phyloP scores from a whole-genome alignment of 2,797 vertebrate genomes.

The Australoheros facetus region DNA sequence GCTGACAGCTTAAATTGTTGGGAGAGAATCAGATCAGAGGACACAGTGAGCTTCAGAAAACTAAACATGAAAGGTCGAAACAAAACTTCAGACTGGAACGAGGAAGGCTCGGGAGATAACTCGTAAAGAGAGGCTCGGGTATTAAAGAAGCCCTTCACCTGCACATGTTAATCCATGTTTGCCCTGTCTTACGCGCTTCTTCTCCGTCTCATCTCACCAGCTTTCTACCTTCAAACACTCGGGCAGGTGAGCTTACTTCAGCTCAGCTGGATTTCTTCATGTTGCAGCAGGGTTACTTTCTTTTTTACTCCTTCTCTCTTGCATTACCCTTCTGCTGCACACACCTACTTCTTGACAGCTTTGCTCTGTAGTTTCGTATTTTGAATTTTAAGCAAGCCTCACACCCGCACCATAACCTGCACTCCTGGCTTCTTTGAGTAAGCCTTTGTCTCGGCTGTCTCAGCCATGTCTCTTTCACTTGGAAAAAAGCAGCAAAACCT shows the following conservation, averaged over 20 bases:
- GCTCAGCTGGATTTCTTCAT: conserved; percentile 43
- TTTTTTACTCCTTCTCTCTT: conserved; percentile 19
- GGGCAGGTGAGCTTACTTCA: conserved; percentile 32
- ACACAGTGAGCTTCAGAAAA: background rate
- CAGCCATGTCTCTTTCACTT: conserved; percentile 4
- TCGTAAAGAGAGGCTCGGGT: background rate
- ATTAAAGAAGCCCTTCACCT: conserved; percentile 2
- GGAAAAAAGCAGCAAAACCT: background rate
- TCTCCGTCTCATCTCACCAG: background rate
- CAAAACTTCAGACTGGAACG: background rate
- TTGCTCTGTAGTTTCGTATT: conserved; percentile 38
- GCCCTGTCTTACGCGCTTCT: background rate
- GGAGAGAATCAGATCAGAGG: background rate
- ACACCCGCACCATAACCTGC: background rate
- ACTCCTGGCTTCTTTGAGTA: conserved; percentile 18
- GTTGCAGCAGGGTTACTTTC: conserved; percentile 39
- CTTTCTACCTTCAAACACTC: conserved; percentile 6
- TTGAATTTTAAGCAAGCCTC: conserved; percentile 53
- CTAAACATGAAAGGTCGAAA: background rate
- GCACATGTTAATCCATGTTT: background rate
- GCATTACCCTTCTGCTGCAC: conserved; percentile 49
- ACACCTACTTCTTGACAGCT: conserved; percentile 51
- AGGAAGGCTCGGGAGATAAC: background rate
- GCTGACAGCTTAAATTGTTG: background rate
- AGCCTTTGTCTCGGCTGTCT: conserved; percentile 10